Base-by-base conservation (phyloP, 2,888 invertebrate genomes). In the Apantesis nais region DNA sequence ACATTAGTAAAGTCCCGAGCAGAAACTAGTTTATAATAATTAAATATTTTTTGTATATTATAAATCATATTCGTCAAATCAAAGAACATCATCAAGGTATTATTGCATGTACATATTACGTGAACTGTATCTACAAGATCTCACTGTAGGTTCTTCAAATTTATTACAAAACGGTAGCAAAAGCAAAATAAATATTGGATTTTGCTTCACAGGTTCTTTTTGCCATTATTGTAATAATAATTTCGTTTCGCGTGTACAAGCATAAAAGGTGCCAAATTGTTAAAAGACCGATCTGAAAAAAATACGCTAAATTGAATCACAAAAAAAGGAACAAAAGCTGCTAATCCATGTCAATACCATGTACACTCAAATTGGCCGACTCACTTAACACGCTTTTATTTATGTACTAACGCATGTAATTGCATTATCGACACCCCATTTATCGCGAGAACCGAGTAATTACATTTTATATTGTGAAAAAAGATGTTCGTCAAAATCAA, bases 341-440 rank as follows among this genome's bases (percentile, higher is more conserved):
- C 44, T 31, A 63, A 63, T 63, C 31, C 41, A 29, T 31, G 44
- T 63, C 12, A 44, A 31, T 31, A 44, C 31, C 19, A 22, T 44
- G 41, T 31, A 5, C 63, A 12, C 63, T 29, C 29, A 44, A 63
- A 63, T 22, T 34, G 70, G n/a, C 68, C 66, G 75, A 48, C 14
- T 16, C 16, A 37, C 62, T 55, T 68, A 48, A 71, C 63, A 78
- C 39, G 39, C 68, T 62, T 77, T 80, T 83, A 78, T 81, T 80
- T 80, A 74, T 76, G 77, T 77, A 77, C 79, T 80, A 79, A 79
- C 78, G 70, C 76, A 73, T 37, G 78, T 82, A 82, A 85, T 85
- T 84, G 82, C 79, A 73, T 83, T 84, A 84, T 61, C 55, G 66
- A 77, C 81, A 81, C 72, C 75, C 78, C 78, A 83, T 85, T 85